Percentiles rank a stretch among this genome's conserved stretches.
Evolutionary conservation across 2,888 invertebrate species (phyloP).

Genomic region (Eumacrocentrus americanus): DNA sequence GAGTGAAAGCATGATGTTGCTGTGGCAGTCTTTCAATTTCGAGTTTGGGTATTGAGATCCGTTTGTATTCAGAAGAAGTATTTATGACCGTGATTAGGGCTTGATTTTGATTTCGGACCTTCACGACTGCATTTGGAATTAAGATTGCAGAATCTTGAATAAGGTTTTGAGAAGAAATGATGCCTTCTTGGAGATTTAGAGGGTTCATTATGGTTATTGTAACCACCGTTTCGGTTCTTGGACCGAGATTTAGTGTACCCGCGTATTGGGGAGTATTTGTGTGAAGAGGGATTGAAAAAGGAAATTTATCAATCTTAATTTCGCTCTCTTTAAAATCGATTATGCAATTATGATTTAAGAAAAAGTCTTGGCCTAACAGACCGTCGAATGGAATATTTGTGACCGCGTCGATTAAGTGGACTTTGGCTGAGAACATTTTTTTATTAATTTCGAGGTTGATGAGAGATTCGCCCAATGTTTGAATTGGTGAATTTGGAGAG

Average conservation of each 20-base stretch:
- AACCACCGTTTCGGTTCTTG: neutral
- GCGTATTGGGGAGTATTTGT: neutral
- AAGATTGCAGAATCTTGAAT: neutral
- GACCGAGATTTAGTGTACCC: neutral
- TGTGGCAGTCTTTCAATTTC: neutral
- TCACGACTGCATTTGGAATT: conserved; percentile 2
- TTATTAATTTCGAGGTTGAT: neutral
- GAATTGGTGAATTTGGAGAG: neutral
- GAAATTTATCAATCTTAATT: neutral
- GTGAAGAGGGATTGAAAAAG: neutral
- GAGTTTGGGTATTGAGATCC: neutral
- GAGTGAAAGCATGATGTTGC: neutral
- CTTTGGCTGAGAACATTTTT: neutral
- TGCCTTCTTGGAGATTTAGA: neutral
- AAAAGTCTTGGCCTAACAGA: conserved; percentile 6
- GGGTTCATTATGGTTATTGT: neutral
- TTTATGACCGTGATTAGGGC: conserved; percentile 8
- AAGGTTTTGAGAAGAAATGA: neutral
- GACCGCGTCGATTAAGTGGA: neutral
- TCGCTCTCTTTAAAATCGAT: neutral
- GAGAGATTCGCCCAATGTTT: neutral
- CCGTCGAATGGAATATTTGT: conserved; percentile 18
- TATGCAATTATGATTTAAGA: neutral
- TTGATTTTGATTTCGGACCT: neutral
- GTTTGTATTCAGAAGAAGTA: neutral